phyloP scores from a whole-genome alignment of 2,113 vertebrate species.

The Regulus satrapa region DNA sequence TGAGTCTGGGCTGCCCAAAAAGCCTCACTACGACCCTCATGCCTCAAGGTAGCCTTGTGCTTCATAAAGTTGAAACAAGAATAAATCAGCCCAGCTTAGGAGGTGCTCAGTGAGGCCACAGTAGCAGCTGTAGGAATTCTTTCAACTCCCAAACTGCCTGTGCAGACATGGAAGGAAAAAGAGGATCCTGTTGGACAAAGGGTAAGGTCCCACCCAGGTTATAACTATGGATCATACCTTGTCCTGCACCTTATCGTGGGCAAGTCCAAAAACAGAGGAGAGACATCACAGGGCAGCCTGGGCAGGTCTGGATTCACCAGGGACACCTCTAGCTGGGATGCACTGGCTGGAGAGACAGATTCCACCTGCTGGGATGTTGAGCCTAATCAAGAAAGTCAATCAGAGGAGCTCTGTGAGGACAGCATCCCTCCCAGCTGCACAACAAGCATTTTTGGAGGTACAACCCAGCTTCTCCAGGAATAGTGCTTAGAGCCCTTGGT shows the following conservation, averaged over 20 bases:
- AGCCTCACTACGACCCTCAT: not conserved
- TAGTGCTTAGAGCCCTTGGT: not conserved
- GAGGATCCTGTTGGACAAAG: not conserved
- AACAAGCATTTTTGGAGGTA: not conserved
- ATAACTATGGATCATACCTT: not conserved
- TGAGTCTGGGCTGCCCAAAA: not conserved
- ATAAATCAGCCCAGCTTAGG: not conserved
- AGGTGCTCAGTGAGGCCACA: not conserved
- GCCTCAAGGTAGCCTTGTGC: not conserved
- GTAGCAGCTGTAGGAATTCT: not conserved
- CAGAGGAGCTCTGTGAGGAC: not conserved
- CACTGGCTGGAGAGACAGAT: not conserved
- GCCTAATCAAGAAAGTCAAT: not conserved
- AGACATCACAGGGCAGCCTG: constrained; percentile 37
- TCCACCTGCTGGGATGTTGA: not conserved
- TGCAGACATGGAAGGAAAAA: not conserved
- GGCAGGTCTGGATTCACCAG: constrained; percentile 32
- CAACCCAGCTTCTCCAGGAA: not conserved
- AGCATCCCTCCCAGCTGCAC: not conserved
- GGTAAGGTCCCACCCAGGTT: not conserved
- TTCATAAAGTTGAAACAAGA: not conserved
- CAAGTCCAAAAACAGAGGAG: not conserved
- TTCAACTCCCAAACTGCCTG: not conserved
- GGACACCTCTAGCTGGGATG: constrained; percentile 11
- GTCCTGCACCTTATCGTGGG: constrained; percentile 42